Evolutionary conservation across 2,888 invertebrate species (phyloP).

Genomic region (Thumatha senex): DNA sequence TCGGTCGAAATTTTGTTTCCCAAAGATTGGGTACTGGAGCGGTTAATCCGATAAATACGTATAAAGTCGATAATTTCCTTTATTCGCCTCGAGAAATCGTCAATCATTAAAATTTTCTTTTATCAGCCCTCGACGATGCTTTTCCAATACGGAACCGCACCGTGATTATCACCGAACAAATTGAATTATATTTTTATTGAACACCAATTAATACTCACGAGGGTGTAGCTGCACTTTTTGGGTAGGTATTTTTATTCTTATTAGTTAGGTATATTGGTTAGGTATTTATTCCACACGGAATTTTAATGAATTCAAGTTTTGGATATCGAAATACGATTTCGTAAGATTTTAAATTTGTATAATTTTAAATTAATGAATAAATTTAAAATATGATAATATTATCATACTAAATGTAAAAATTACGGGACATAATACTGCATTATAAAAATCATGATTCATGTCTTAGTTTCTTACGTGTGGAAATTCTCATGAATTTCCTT

Average conservation of each 20-base stretch:
- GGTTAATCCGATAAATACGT: constrained; percentile 63
- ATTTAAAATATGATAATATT: no score
- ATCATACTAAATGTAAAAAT: no score
- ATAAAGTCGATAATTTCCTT: constrained; percentile 54
- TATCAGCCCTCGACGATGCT: constrained; percentile 21
- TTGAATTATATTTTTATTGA: constrained; percentile 51
- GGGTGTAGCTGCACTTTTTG: neutral
- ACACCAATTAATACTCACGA: constrained; percentile 38
- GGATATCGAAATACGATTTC: neutral
- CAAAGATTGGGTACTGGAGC: constrained; percentile 59
- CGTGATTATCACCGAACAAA: constrained; percentile 55
- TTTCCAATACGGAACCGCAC: constrained; percentile 22
- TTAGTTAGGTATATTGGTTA: no score
- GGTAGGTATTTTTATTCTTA: neutral
- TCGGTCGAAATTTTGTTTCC: constrained; percentile 46
- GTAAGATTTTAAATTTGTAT: no score
- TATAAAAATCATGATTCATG: no score
- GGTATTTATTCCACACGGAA: no score
- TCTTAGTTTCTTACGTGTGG: no score
- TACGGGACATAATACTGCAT: no score
- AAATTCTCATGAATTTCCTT: no score
- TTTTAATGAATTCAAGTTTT: no score
- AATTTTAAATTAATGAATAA: no score
- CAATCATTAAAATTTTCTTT: constrained; percentile 61
- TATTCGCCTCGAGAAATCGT: constrained; percentile 43